Base-by-base conservation (phyloP, 2,888 invertebrate species). In the Cerceris ruficornis region DNA sequence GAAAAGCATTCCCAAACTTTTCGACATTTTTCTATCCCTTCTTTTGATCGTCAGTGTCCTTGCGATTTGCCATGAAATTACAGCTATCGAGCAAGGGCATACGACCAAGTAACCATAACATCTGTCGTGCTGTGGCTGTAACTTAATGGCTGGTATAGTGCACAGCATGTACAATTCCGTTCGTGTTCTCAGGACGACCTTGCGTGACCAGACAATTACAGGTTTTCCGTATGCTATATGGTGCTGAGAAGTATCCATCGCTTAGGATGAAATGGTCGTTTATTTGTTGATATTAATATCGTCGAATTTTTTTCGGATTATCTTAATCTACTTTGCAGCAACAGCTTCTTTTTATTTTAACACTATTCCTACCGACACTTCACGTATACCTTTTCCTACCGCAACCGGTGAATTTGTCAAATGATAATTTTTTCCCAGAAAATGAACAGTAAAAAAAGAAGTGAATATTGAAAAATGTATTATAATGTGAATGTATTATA, bases 161-260 rank as follows among this genome's bases (percentile, higher is more conserved):
- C 81, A 81, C 83, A 79, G 83, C 85, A 83, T 82, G 82, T 85
- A 74, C 79, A 79, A 83, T 80, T 77, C 80, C 75, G 81, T 83
- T 86, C 84, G 77, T 85, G 86, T 78, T 83, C 87, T 64, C 83
- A 62, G 71, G 73, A 67, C 84, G 82, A 83, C 82, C 87, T 86
- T 80, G 86, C 87, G 87, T 86, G 87, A 85, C 80, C 79, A 71
- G 70, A 69, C 85, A 86, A 86, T 87, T 82, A 85, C 77, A 73
- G 85, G 85, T 82, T 85, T 80, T 77, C 73, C 77, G 73, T 72
- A 67, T 69, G 74, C 57, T 72, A 75, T 76, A 80, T 65, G 67
- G 66, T 77, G 75, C 41, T 64, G 69, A 77, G 76, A 84, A 86
- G 82, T 82, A 83, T 69, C 83, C 75, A 84, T 84, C 76, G 68